Conservation (phyloP, 2,888 invertebrate species). For the Cosmopolites sordidus region DNA sequence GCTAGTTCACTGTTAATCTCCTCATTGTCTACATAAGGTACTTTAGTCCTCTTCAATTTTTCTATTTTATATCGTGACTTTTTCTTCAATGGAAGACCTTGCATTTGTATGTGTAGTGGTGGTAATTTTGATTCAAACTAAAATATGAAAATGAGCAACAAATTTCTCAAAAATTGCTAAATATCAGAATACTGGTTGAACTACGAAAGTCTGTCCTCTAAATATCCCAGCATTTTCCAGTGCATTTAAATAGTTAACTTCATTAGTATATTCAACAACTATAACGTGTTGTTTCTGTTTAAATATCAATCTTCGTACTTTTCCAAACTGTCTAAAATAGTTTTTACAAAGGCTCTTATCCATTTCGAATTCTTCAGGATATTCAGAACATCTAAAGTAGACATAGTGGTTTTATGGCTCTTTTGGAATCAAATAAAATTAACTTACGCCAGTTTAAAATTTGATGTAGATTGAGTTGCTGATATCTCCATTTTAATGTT, state of each 20-base stretch:
- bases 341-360: conserved; percentile 59
- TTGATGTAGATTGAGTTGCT: neutral
- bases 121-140: conserved; percentile 20
- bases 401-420: neutral
- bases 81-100: conserved; percentile 22
- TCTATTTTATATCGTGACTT: conserved; percentile 37
- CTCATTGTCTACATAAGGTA: conserved; percentile 51
- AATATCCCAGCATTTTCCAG: conserved; percentile 58
- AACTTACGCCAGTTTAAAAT: conserved; percentile 11
- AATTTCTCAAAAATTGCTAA: neutral
- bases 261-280: conserved; percentile 64
- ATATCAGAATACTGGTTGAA: conserved; percentile 19
- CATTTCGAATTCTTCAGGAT: conserved; percentile 62
- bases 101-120: conserved; percentile 14
- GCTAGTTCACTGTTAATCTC: conserved; percentile 68
- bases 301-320: conserved; percentile 61
- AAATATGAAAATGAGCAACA: neutral
- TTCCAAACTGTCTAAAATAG: conserved; percentile 70
- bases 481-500: neutral
- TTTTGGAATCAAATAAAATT: too few relatives aligned
- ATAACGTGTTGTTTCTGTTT: conserved; percentile 62
- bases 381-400: conserved; percentile 56
- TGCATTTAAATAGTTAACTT: conserved; percentile 57
- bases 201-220: conserved; percentile 58
- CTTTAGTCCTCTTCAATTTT: conserved; percentile 16